Evolutionary conservation across 2,113 vertebrate genomes (phyloP), one percentile per base, ranked within the genome.

Genomic region (Pionites leucogaster): DNA sequence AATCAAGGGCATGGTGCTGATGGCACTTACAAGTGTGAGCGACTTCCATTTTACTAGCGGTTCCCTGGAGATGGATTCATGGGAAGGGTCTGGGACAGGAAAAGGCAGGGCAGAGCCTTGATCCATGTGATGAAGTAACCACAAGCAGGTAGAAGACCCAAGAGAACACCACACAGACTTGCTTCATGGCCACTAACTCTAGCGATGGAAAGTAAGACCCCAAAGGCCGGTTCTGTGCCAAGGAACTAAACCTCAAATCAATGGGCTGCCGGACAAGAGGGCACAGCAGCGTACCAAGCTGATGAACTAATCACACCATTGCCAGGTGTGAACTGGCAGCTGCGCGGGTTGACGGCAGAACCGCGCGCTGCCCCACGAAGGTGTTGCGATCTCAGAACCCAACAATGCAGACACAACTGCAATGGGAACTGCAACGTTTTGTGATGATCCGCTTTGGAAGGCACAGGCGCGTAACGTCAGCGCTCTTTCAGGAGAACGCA

Each of bases 351-450:
- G 33, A 59, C 14, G 57, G 57, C 57, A 59, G 44, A 60, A 39
- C 52, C 9, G 52, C 19, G 75, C 37, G 29, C 60, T 17, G 74
- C 44, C 42, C 35, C 5, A 6, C 31, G 41, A 37, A 3, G 35
- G 47, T 33, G 31, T 65, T 42, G 71, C n/a, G 29, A 16, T 3
- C 6, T 9, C 59, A 2, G 33, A 52, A 1, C 50, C 13, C 74
- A 28, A 2, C 17, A 15, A 1, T 10, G 79, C n/a, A 31, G 41
- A 7, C 14, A 4, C 29, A 1, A 0, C 31, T 59, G 15, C 6
- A 5, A 3, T 0, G 74, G 37, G 31, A 37, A 24, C 0, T 2
- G 29, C 44, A 2, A 1, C 10, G 39, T 28, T 31, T 23, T 13
- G 33, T n/a, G 57, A 17, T 20, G 35, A 29, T 17, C 41, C 57